phyloP scores from a whole-genome alignment of 1,140 invertebrate genomes.

The Grapholita molesta region DNA sequence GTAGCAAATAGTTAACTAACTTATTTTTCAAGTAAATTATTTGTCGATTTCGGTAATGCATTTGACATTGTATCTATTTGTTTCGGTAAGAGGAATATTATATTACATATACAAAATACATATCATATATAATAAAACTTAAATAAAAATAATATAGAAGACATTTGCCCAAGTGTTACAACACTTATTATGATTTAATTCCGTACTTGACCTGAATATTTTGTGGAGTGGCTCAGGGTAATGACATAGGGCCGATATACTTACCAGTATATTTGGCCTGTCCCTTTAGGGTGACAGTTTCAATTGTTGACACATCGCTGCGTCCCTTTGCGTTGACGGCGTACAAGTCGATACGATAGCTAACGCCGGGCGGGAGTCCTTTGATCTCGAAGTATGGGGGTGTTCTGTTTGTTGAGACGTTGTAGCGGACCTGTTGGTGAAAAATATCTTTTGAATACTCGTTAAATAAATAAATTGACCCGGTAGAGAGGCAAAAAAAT shows the following conservation, averaged over 20 bases:
- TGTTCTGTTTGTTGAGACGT: conserved; percentile 74
- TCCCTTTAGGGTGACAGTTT: conserved; percentile 89
- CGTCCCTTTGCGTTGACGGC: conserved; percentile 91
- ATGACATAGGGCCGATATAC: conserved; percentile 24
- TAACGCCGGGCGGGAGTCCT: conserved; percentile 87
- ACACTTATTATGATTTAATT: neutral
- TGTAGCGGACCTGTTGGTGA: conserved; percentile 73
- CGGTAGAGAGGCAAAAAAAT: no score
- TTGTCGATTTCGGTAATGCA: no score
- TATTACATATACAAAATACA: no score
- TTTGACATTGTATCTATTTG: no score
- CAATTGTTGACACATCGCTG: conserved; percentile 88
- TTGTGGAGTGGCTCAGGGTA: neutral
- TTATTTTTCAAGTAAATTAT: no score
- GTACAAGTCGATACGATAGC: conserved; percentile 87
- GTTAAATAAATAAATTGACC: no score
- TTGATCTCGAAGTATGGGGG: conserved; percentile 86
- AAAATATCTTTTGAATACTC: no score
- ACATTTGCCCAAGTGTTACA: no score
- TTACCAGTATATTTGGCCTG: conserved; percentile 85
- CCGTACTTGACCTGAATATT: neutral
- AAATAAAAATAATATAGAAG: no score
- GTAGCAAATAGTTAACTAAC: no score
- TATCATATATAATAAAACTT: neutral
- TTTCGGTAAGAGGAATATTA: no score